A percentile compares a stretch with the other conserved stretches of the same genome.
phyloP scores from a whole-genome alignment of 2,797 vertebrate genomes.

The Ctenopoma kingsleyae region DNA sequence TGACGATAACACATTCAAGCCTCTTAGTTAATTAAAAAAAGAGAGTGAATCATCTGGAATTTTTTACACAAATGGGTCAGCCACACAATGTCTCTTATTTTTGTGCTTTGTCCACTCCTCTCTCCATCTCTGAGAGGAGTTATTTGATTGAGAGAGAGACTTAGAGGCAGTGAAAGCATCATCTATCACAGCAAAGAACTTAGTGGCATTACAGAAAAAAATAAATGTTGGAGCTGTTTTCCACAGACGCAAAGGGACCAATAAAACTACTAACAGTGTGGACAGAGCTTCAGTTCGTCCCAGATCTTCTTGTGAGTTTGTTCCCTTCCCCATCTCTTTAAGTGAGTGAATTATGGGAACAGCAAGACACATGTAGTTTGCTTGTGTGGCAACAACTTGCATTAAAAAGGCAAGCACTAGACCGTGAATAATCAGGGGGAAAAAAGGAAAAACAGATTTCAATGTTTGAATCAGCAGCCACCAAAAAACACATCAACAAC shows the following conservation, averaged over 20 bases:
- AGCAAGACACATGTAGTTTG: constrained; percentile 29
- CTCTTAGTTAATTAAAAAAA: constrained; percentile 42
- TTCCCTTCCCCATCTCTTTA: neutral
- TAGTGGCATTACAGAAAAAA: constrained; percentile 61
- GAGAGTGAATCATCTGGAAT: constrained; percentile 52
- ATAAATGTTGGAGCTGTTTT: constrained; percentile 64
- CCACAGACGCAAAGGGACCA: constrained; percentile 66
- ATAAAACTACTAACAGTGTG: constrained; percentile 67
- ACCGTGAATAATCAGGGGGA: neutral
- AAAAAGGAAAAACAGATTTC: constrained; percentile 25
- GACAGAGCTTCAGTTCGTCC: constrained; percentile 33
- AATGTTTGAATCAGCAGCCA: constrained; percentile 34
- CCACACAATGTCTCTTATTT: neutral
- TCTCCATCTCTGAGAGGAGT: constrained; percentile 44
- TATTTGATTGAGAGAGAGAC: constrained; percentile 62
- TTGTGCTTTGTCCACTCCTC: constrained; percentile 8
- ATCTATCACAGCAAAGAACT: constrained; percentile 72
- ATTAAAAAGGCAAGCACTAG: constrained; percentile 22
- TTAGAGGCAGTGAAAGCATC: constrained; percentile 62
- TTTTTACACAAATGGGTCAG: constrained; percentile 30
- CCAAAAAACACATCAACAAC: constrained; percentile 42
- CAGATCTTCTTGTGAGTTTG: constrained; percentile 40
- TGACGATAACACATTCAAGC: constrained; percentile 59
- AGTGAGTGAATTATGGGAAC: constrained; percentile 22
- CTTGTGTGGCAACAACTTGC: constrained; percentile 16